A percentile compares a stretch with the other conserved stretches of the same genome.
Conservation (phyloP, 2,888 invertebrate species). For the Dolichopus griseipennis region DNA sequence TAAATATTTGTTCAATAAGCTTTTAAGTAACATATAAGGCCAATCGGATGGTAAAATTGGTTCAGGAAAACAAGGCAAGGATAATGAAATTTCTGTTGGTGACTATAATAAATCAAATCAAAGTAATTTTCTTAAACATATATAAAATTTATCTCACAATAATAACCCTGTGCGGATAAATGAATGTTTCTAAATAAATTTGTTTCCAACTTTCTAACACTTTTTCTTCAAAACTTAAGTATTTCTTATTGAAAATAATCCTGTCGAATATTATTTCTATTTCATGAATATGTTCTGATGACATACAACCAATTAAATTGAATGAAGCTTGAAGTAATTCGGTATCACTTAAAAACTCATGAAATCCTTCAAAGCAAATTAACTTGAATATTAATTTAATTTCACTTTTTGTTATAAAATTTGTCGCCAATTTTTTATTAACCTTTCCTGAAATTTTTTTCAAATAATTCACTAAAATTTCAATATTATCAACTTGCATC, state of each 20-base stretch:
- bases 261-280: constrained; percentile 50
- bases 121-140: background rate
- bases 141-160: constrained; percentile 28
- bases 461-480: constrained; percentile 31
- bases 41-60: constrained; percentile 69
- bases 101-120: constrained; percentile 25
- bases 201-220: constrained; percentile 48
- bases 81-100: constrained; percentile 42
- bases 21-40: constrained; percentile 61
- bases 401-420: constrained; percentile 52
- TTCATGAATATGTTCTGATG: constrained; percentile 50
- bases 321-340: constrained; percentile 45
- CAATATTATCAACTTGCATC: constrained; percentile 29
- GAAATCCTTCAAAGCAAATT: constrained; percentile 32
- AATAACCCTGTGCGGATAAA: constrained; percentile 41
- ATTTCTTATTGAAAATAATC: constrained; percentile 53
- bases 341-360: constrained; percentile 28
- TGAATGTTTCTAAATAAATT: constrained; percentile 45
- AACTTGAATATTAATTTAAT: constrained; percentile 44
- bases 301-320: constrained; percentile 53
- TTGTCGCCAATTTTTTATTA: constrained; percentile 33
- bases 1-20: constrained; percentile 46
- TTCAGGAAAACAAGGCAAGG: constrained; percentile 48
- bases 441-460: constrained; percentile 25
- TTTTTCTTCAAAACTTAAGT: constrained; percentile 50